Evolutionary conservation across 2,113 vertebrate genomes (phyloP).

Genomic region (Excalfactoria chinensis): DNA sequence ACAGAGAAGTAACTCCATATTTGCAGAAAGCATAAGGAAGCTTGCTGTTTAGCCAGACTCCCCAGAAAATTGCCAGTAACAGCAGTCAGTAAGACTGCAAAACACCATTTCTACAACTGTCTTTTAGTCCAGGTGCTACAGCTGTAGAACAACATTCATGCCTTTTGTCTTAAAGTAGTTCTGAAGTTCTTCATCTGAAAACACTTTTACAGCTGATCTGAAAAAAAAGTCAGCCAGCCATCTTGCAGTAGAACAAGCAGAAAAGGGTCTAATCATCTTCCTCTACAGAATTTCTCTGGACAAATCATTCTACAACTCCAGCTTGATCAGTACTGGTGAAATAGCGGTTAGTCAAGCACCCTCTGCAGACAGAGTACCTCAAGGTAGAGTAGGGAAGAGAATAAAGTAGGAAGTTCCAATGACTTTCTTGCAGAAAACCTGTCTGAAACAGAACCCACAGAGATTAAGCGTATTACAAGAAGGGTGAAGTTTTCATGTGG

Average conservation of each 20-base stretch:
- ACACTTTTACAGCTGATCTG: background rate
- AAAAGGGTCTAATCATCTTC: background rate
- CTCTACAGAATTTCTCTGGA: background rate
- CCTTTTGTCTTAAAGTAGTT: background rate
- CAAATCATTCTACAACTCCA: background rate
- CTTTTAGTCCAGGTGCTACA: background rate
- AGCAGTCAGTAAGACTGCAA: accelerated
- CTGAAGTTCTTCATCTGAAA: background rate
- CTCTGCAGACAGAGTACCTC: background rate
- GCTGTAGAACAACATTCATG: background rate
- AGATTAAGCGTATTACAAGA: background rate
- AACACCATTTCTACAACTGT: background rate
- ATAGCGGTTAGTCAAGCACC: background rate
- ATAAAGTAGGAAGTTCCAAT: background rate
- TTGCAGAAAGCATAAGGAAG: background rate
- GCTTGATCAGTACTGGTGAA: accelerated
- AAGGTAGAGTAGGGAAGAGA: accelerated
- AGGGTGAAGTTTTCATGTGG: background rate
- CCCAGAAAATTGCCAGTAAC: background rate
- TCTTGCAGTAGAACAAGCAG: background rate
- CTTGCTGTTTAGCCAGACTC: background rate
- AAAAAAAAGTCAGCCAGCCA: background rate
- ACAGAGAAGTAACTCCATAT: background rate
- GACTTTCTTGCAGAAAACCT: background rate
- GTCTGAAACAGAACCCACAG: background rate